These are phyloP conservation scores for Tupaia tana DNA, from an alignment of 2,113 vertebrate genomes.

Conservation along the genomic window DNA sequence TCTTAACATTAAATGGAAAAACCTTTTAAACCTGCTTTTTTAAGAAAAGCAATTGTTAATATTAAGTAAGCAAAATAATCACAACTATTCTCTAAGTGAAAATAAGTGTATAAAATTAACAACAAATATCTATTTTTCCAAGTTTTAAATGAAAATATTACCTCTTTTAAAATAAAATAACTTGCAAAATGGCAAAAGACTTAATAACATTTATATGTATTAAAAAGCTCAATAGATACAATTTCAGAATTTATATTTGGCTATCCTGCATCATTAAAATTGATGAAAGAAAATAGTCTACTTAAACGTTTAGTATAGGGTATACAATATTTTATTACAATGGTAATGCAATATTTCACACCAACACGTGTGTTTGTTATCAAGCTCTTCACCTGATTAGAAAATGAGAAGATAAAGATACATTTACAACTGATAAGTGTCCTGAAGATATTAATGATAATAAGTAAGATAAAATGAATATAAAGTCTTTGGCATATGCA, in stretches of 20 bases:
- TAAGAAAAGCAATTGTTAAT: constrained; percentile 54
- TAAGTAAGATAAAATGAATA: not conserved
- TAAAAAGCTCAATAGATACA: not conserved
- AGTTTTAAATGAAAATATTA: constrained; percentile 27
- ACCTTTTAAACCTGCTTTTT: constrained; percentile 25
- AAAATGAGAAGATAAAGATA: constrained; percentile 18
- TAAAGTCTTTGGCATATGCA: not conserved
- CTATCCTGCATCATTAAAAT: not conserved
- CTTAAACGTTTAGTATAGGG: constrained; percentile 54
- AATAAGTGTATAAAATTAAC: constrained; percentile 24
- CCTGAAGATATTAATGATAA: not conserved
- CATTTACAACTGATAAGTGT: not conserved
- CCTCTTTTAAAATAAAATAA: constrained; percentile 8
- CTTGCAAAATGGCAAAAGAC: constrained; percentile 17
- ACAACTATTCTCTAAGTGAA: constrained; percentile 35
- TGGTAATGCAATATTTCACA: not conserved
- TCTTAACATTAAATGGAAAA: constrained; percentile 71
- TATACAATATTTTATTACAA: constrained; percentile 27
- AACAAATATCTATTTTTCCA: constrained; percentile 56
- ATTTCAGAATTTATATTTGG: constrained; percentile 45
- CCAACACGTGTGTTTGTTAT: constrained; percentile 11
- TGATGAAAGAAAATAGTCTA: constrained; percentile 48
- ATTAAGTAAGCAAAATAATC: constrained; percentile 60
- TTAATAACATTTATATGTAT: constrained; percentile 8
- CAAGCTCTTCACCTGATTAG: constrained; percentile 8